Conservation (phyloP, 2,113 vertebrate species). For the Pelobates fuscus region DNA sequence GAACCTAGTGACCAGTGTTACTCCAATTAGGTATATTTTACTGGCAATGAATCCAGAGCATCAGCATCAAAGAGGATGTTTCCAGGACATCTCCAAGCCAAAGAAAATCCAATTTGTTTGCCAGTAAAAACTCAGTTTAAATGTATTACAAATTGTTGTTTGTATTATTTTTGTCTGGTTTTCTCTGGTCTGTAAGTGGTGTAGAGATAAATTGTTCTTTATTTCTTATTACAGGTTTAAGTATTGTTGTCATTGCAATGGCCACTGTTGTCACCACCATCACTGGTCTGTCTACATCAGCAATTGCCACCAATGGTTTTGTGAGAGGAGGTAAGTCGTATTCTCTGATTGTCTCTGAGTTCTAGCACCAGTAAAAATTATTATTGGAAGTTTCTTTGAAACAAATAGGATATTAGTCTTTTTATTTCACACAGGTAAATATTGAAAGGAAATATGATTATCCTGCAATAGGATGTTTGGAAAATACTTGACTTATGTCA, state of each 20-base stretch:
- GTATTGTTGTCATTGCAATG: slow-evolving; percentile 87
- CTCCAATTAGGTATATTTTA: too few relatives aligned
- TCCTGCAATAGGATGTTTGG: neutral
- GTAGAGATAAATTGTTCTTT: neutral
- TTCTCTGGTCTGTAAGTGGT: too few relatives aligned
- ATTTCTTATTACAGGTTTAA: slow-evolving; percentile 69
- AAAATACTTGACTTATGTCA: neutral
- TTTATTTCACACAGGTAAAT: neutral
- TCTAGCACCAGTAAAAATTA: neutral
- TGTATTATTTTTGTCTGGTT: too few relatives aligned
- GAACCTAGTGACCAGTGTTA: too few relatives aligned
- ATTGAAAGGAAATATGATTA: neutral
- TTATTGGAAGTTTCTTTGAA: neutral
- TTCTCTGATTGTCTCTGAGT: neutral
- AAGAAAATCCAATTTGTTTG: too few relatives aligned
- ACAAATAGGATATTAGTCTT: neutral
- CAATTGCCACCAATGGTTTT: slow-evolving; percentile 96
- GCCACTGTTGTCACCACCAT: slow-evolving; percentile 95
- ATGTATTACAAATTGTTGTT: too few relatives aligned
- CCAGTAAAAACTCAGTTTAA: too few relatives aligned
- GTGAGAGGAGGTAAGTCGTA: slow-evolving; percentile 90
- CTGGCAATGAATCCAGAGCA: too few relatives aligned
- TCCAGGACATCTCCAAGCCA: too few relatives aligned
- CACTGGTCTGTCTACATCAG: slow-evolving; percentile 94
- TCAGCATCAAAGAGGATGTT: too few relatives aligned